Evolutionary conservation across 2,113 vertebrate species (phyloP).

Genomic region (Coptodon bakossiorum): DNA sequence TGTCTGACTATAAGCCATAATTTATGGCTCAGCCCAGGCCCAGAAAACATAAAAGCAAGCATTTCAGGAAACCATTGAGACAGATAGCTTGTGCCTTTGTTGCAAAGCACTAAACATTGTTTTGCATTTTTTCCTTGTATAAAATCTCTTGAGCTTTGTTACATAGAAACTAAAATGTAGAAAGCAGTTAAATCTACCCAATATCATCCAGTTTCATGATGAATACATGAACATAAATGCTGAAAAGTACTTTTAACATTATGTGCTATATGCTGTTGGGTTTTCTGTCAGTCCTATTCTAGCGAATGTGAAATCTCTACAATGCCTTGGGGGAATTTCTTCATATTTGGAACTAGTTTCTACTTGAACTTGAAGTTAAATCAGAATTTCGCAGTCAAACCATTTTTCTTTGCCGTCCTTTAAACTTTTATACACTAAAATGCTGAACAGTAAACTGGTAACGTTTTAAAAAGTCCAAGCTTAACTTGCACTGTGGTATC

Average conservation of each 20-base stretch:
- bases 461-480: background rate
- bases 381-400: background rate
- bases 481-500: background rate
- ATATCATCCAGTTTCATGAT: background rate
- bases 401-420: background rate
- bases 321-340: background rate
- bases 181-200: background rate
- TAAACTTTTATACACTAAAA: background rate
- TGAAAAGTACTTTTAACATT: background rate
- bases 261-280: background rate
- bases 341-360: background rate
- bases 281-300: background rate
- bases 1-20: background rate
- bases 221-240: background rate
- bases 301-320: background rate
- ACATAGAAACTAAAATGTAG: background rate
- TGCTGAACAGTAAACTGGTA: background rate
- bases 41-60: background rate
- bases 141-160: background rate
- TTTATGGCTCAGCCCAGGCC: background rate
- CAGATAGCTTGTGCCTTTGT: conserved; percentile 1
- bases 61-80: conserved; percentile 22
- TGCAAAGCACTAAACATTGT: background rate
- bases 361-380: background rate
- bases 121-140: background rate